A percentile compares a stretch with the other conserved stretches of the same genome.
Evolutionary conservation across 2,113 vertebrate species (phyloP).

Genomic region (Onychostoma macrolepis): DNA sequence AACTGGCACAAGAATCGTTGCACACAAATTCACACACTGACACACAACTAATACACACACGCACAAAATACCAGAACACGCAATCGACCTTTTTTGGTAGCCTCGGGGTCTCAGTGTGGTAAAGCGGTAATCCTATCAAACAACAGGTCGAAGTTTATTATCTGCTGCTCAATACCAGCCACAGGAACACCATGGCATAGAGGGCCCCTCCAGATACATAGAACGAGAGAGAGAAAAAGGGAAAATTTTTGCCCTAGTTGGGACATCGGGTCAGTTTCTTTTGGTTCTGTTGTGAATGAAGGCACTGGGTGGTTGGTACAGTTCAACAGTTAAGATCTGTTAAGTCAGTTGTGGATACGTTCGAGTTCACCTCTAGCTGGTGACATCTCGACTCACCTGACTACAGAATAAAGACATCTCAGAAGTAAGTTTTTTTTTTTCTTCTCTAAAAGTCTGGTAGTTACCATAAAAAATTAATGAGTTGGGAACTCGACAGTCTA

Average conservation of each 20-base stretch:
- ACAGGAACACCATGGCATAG: constrained; percentile 53
- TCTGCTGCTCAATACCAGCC: constrained; percentile 75
- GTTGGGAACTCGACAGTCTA: not conserved
- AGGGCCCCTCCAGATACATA: constrained; percentile 32
- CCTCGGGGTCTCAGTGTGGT: constrained; percentile 63
- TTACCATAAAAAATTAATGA: not conserved
- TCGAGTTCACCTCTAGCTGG: constrained; percentile 27
- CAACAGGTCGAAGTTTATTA: constrained; percentile 86
- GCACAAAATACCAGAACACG: constrained; percentile 58
- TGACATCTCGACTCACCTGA: not conserved
- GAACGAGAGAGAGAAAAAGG: not conserved
- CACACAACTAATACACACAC: constrained; percentile 56
- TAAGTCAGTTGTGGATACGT: constrained; percentile 47
- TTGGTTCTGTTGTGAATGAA: constrained; percentile 30
- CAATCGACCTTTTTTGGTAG: constrained; percentile 65
- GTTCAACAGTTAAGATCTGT: constrained; percentile 7
- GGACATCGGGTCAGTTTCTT: constrained; percentile 44
- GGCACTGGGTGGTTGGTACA: constrained; percentile 35
- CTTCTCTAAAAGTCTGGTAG: not conserved
- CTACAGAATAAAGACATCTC: not conserved
- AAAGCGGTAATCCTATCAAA: constrained; percentile 79
- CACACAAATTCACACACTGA: constrained; percentile 43
- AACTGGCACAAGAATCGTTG: constrained; percentile 60
- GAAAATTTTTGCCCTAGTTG: constrained; percentile 23
- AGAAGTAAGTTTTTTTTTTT: constrained; percentile 42